Percentiles rank a stretch among this genome's conserved stretches.
Evolutionary conservation across 2,888 invertebrate species (phyloP).

Genomic region (Leucoma salicis): DNA sequence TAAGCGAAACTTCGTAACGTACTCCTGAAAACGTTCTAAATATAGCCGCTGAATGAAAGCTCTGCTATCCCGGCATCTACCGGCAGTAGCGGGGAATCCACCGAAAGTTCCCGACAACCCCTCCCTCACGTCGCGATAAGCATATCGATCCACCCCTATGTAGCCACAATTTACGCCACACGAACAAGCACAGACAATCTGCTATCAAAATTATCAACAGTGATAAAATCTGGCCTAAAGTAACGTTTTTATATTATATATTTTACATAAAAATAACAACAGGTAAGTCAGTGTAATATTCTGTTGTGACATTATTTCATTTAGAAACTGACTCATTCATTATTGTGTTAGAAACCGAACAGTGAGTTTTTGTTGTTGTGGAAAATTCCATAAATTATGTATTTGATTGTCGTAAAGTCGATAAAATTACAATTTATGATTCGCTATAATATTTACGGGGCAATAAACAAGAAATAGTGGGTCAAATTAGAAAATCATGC

Average conservation of each 20-base stretch:
- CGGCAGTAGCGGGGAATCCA: slow-evolving; percentile 48
- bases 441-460: not conserved
- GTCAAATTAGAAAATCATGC: slow-evolving; percentile 37
- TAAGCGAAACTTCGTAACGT: slow-evolving; percentile 17
- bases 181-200: slow-evolving; percentile 56
- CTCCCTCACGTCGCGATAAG: slow-evolving; percentile 39
- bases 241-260: slow-evolving; percentile 26
- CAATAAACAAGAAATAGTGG: slow-evolving; percentile 22
- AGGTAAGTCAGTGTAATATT: slow-evolving; percentile 53
- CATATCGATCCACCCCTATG: slow-evolving; percentile 65
- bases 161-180: slow-evolving; percentile 63
- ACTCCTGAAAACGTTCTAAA: slow-evolving; percentile 34
- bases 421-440: not conserved
- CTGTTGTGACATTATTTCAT: slow-evolving; percentile 30
- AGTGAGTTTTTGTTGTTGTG: slow-evolving; percentile 39
- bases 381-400: slow-evolving; percentile 3
- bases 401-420: too few relatives aligned
- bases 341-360: slow-evolving; percentile 51
- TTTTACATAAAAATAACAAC: not conserved
- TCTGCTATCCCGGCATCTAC: slow-evolving; percentile 62
- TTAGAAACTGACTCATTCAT: slow-evolving; percentile 46
- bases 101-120: slow-evolving; percentile 36
- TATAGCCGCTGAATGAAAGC: slow-evolving; percentile 29
- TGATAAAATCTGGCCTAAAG: slow-evolving; percentile 53
- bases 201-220: slow-evolving; percentile 50